phyloP scores from a whole-genome alignment of 2,113 vertebrate genomes.

The Cryptotis parvus region DNA sequence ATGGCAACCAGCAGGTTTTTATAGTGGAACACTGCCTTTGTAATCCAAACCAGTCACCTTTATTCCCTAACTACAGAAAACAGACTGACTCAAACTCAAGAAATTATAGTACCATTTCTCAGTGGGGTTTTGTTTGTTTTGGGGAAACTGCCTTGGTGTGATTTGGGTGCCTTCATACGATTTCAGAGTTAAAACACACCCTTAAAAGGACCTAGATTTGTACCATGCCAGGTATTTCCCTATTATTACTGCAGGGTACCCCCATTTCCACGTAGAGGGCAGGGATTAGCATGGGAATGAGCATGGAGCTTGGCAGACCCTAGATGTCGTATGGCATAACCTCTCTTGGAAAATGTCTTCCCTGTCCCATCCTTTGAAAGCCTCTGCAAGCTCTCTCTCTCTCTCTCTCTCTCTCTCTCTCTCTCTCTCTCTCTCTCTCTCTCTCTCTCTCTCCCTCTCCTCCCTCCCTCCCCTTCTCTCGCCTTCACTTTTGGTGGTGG shows the following conservation, averaged over 20 bases:
- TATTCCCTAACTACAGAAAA: slow-evolving; percentile 60
- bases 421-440: too few relatives aligned
- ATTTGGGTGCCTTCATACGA: slow-evolving; percentile 24
- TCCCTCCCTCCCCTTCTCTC: too few relatives aligned
- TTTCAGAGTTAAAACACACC: slow-evolving; percentile 31
- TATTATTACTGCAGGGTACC: neutral
- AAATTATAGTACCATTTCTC: slow-evolving; percentile 55
- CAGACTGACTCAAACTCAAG: slow-evolving; percentile 37
- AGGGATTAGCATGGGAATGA: neutral
- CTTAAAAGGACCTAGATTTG: neutral
- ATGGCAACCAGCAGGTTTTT: slow-evolving; percentile 77
- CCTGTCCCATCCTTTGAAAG: neutral
- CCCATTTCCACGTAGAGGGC: neutral
- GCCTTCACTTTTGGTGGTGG: too few relatives aligned
- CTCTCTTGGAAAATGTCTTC: neutral
- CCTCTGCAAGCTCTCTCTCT: too few relatives aligned
- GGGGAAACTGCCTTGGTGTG: neutral
- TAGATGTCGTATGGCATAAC: neutral
- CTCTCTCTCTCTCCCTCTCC: too few relatives aligned
- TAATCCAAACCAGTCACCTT: slow-evolving; percentile 73
- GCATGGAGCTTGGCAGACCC: neutral
- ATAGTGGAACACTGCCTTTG: slow-evolving; percentile 72
- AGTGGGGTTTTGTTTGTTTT: slow-evolving; percentile 33
- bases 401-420: too few relatives aligned
- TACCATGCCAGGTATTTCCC: neutral